Evolutionary conservation across 2,888 invertebrate species (phyloP), one percentile per base, ranked within the genome.

Genomic region (Tholera decimalis): DNA sequence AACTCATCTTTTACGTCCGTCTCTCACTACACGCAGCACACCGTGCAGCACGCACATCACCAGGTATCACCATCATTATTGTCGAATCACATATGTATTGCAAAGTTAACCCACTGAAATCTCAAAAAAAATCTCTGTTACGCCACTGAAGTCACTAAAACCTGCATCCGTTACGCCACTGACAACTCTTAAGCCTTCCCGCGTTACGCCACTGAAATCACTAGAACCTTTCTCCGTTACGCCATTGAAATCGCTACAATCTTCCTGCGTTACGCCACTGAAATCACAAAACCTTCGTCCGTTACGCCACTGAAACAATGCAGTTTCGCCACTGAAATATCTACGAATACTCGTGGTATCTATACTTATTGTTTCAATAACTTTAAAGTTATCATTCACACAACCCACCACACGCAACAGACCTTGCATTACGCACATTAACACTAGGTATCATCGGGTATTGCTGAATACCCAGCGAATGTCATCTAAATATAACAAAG

Each of bases 21-120:
- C 75, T 77, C 86, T 35, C 89, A 88, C 35, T 90, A 87, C 70
- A 85, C 91, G 49, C 91, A 86, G 54, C 85, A 79, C 55, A 80
- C 80, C 66, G 77, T 69, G 67, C 79, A 78, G 59, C 65, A 60
- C 9, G 51, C 62, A 43, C 63, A 33, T 6, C 71, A 69, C 46
- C 35, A 71, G 71, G 67, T 77, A 73, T 50, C 67, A 60, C 47
- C 24, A 9, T 8, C 35, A 20, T 18, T 2, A 15, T 35, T 7
- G 7, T n/a, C 22, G 6, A 28, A 13, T n/a, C n/a, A n/a, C n/a
- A n/a, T n/a, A n/a, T n/a, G n/a, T n/a, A n/a, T n/a, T n/a, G n/a
- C n/a, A 11, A 18, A 41, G 4, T n/a, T 35, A 39, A 2, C 8
- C 37, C 7, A 39, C 37, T 5, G 9, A 11, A 41, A 11, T 7